Percentiles rank a stretch among this genome's conserved stretches.
Evolutionary conservation across 2,888 invertebrate species (phyloP).

Genomic region (Ennomos fuscantarius): DNA sequence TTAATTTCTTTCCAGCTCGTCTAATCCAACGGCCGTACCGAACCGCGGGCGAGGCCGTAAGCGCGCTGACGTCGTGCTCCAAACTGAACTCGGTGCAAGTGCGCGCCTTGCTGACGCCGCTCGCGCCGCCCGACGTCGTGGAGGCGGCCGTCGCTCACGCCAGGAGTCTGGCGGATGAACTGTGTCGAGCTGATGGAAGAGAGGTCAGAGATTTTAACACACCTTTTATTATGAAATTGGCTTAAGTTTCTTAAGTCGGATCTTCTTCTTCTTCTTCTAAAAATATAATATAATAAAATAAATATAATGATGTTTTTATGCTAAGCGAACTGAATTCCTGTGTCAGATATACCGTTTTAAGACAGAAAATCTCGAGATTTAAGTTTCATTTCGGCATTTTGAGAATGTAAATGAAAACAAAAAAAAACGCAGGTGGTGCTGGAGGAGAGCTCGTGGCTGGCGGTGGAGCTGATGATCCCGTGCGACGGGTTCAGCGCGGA

Average conservation of each 20-base stretch:
- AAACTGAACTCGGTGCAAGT: slow-evolving; percentile 98
- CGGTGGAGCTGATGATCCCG: slow-evolving; percentile 96
- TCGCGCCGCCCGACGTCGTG: slow-evolving; percentile 84
- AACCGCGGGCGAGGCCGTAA: slow-evolving; percentile 93
- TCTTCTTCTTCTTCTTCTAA: too few species aligned
- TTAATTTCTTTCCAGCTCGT: slow-evolving; percentile 63
- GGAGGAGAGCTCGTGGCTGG: slow-evolving; percentile 96
- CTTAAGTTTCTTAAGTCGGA: too few species aligned
- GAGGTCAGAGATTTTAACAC: slow-evolving; percentile 78
- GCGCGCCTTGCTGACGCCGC: slow-evolving; percentile 89
- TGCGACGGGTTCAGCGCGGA: slow-evolving; percentile 99
- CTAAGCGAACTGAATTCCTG: too few species aligned
- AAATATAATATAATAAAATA: too few species aligned
- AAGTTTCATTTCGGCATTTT: too few species aligned
- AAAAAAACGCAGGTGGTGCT: slow-evolving; percentile 89
- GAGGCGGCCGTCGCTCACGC: slow-evolving; percentile 91
- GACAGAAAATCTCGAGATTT: too few species aligned
- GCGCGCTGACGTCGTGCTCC: slow-evolving; percentile 96
- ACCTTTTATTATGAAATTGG: too few species aligned
- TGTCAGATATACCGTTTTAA: too few species aligned
- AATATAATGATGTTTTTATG: too few species aligned
- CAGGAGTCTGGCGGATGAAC: slow-evolving; percentile 95
- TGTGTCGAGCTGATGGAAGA: slow-evolving; percentile 95
- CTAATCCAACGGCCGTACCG: slow-evolving; percentile 76
- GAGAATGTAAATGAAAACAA: too few species aligned